phyloP scores from a whole-genome alignment of 1,140 invertebrate genomes.

The Conus betulinus region DNA sequence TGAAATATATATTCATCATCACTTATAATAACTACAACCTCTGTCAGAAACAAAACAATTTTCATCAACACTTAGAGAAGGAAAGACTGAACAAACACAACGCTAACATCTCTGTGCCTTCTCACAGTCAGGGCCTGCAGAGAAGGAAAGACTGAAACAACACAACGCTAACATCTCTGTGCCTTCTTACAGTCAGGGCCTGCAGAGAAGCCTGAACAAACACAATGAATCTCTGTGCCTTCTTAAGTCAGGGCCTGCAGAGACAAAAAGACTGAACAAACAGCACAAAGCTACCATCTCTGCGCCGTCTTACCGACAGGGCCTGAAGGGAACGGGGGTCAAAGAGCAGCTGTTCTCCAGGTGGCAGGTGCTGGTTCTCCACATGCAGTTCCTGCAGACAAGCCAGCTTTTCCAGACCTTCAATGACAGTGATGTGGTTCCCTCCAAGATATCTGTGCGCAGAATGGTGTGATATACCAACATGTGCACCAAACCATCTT shows the following conservation, averaged over 20 bases:
- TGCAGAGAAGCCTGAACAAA: conserved; percentile 51
- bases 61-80: no score
- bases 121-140: background rate
- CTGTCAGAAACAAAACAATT: no score
- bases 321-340: conserved; percentile 70
- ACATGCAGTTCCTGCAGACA: conserved; percentile 73
- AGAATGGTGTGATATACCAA: no score
- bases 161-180: background rate
- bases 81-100: no score
- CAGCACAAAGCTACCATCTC: background rate
- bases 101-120: no score
- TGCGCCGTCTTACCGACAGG: conserved; percentile 61
- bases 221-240: no score
- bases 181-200: conserved; percentile 62
- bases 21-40: no score
- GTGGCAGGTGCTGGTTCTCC: conserved; percentile 73
- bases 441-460: conserved; percentile 71
- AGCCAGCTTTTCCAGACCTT: conserved; percentile 72
- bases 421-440: conserved; percentile 73
- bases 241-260: no score
- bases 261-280: background rate
- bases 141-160: background rate
- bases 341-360: conserved; percentile 75
- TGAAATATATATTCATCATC: no score
- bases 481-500: no score